phyloP scores from a whole-genome alignment of 2,888 invertebrate species.

The Sympetrum striolatum region DNA sequence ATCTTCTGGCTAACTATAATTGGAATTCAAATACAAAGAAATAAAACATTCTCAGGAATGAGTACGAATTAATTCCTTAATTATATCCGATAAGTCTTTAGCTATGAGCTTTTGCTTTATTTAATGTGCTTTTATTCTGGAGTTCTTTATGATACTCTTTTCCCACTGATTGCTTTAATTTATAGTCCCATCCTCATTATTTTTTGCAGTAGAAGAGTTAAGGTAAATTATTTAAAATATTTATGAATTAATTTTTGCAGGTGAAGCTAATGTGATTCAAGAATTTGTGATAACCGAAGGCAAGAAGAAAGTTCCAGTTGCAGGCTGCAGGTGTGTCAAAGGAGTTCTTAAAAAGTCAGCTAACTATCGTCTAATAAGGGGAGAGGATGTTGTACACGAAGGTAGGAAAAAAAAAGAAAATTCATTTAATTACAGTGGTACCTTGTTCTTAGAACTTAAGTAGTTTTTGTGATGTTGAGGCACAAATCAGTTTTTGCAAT shows the following conservation, averaged over 20 bases:
- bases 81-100: too few species aligned
- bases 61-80: too few species aligned
- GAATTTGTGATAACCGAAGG: constrained; percentile 82
- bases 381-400: constrained; percentile 70
- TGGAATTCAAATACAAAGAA: too few species aligned
- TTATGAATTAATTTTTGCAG: constrained; percentile 57
- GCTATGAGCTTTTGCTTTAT: too few species aligned
- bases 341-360: constrained; percentile 76
- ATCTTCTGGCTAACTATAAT: too few species aligned
- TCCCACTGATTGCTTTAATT: constrained; percentile 29
- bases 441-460: too few species aligned
- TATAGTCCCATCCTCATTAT: not conserved
- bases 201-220: not conserved
- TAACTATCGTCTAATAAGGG: constrained; percentile 72
- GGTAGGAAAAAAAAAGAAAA: constrained; percentile 62
- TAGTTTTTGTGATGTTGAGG: too few species aligned
- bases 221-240: not conserved
- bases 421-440: not conserved
- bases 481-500: not conserved
- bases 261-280: constrained; percentile 85
- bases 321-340: constrained; percentile 84
- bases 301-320: constrained; percentile 81
- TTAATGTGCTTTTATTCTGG: too few species aligned
- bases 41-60: too few species aligned
- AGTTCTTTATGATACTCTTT: not conserved